Evolutionary conservation across 2,797 vertebrate species (phyloP).

Genomic region (Amniataba percoides): DNA sequence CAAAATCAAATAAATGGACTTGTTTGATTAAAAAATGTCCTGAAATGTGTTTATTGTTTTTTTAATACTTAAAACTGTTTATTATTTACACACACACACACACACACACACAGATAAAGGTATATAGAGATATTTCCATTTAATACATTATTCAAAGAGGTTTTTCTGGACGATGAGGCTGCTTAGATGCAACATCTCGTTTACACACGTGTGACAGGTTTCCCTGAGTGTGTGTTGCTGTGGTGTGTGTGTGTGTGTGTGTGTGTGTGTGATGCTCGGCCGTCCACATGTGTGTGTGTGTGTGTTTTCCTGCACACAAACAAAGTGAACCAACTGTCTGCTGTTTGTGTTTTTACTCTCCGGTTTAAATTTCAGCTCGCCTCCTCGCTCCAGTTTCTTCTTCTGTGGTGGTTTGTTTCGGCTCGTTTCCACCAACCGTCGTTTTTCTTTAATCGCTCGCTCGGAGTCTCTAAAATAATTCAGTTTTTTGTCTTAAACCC

Average conservation of each 20-base stretch:
- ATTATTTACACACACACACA: too few species aligned
- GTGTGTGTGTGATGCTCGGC: constrained; percentile 7
- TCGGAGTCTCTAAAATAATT: constrained; percentile 49
- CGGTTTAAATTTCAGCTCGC: not conserved
- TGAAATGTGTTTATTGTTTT: not conserved
- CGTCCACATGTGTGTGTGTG: constrained; percentile 4
- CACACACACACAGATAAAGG: too few species aligned
- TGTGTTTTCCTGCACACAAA: constrained; percentile 39
- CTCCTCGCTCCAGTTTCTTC: not conserved
- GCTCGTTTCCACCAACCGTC: not conserved
- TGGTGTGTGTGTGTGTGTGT: not conserved
- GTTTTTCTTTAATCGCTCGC: constrained; percentile 28
- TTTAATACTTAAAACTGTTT: not conserved
- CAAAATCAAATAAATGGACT: not conserved
- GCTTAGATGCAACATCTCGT: constrained; percentile 51
- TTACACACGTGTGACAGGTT: constrained; percentile 45
- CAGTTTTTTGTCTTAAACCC: constrained; percentile 61
- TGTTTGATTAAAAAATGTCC: too few species aligned
- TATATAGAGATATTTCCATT: too few species aligned
- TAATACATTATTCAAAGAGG: not conserved
- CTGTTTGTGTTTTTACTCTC: constrained; percentile 13
- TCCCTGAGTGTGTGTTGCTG: not conserved
- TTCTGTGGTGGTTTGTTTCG: not conserved
- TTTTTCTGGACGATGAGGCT: constrained; percentile 24
- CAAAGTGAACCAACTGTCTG: constrained; percentile 2